These are phyloP conservation scores for Oreortyx pictus DNA, from an alignment of 2,797 vertebrate genomes.

Conservation along the genomic window DNA sequence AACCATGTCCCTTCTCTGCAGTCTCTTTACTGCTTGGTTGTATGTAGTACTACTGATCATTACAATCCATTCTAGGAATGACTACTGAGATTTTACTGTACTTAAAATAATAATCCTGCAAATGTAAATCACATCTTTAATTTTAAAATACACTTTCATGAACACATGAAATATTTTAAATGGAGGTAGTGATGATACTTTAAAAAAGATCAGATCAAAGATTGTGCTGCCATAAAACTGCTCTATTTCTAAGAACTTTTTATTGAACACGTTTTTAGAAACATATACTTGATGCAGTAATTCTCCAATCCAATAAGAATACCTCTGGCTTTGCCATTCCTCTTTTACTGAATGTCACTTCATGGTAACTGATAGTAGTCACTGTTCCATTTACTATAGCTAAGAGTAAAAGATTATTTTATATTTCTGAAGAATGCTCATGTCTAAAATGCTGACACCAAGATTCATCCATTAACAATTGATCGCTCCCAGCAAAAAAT, in stretches of 20 bases:
- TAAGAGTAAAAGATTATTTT: background rate
- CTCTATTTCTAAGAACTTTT: background rate
- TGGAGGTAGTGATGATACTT: background rate
- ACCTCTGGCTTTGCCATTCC: background rate
- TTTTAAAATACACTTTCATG: background rate
- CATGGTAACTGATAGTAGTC: background rate
- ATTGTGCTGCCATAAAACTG: background rate
- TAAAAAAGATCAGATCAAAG: background rate
- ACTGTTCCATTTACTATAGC: background rate
- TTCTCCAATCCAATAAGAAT: background rate
- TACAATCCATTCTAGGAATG: fast-evolving
- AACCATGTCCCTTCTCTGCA: background rate
- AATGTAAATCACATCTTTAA: background rate
- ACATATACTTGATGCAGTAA: background rate
- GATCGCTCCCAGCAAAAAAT: background rate
- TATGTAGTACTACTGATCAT: background rate
- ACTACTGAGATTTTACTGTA: background rate
- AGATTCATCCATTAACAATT: background rate
- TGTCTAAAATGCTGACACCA: background rate
- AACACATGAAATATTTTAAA: background rate
- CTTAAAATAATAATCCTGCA: background rate
- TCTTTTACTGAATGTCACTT: background rate
- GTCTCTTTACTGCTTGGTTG: background rate
- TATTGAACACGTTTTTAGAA: background rate
- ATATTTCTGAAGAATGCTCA: background rate